Evolutionary conservation across 2,888 invertebrate species (phyloP), one percentile per base, ranked within the genome.

Genomic region (Callyntrura sp.): DNA sequence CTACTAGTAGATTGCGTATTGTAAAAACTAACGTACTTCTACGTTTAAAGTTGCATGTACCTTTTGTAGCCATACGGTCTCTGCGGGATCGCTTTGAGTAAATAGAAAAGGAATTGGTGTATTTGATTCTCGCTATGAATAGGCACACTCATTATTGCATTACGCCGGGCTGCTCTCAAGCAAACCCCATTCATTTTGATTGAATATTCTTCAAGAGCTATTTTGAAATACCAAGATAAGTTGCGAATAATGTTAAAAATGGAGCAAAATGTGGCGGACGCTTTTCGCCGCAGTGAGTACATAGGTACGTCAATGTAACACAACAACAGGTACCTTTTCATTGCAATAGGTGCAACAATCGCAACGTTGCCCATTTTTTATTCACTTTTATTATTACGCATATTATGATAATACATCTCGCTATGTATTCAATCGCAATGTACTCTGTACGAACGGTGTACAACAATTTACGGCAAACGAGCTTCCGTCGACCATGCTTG

Each of bases 231-330:
- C 17, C 6, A n/a, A 45, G 45, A 17, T 45, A 45, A 43, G 43
- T 45, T 68, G 35, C 6, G 17, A 70, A 62, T 62, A 62, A 70
- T 28, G 9, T n/a, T 68, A 68, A 68, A 70, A 70, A 45, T 70
- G 45, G 70, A 70, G 70, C 70, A 70, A 45, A n/a, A 2, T 28
- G 35, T 35, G 68, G 35, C 68, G 25, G 23, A 62, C 23, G 62
- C 23, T 25, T 35, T 35, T 35, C 35, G 35, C 35, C 35, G 35
- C 35, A 35, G 35, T 35, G 35, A 35, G 35, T 35, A 6, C 3
- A 35, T 35, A 35, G 35, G 6, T 35, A 35, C 6, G 6, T 6
- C 35, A 6, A 35, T 35, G 35, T 35, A 35, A 35, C 6, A 35
- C 6, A 35, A 35, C 35, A 35, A 35, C 62, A 14, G 62, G 17